Evolutionary conservation across 53 echinoderm and acorn worm species (phyloP).

Genomic region (Echinarachnius parma): DNA sequence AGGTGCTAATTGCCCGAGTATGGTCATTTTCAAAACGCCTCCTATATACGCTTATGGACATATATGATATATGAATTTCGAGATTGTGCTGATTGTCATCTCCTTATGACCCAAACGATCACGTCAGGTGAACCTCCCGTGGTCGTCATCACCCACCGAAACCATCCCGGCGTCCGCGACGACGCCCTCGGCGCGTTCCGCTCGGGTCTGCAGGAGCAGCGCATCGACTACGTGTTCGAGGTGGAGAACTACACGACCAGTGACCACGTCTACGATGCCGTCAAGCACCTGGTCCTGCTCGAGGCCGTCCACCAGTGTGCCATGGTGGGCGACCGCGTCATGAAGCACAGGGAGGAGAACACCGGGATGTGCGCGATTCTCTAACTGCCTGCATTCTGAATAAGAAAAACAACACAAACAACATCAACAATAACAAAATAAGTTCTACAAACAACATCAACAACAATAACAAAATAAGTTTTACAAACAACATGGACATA

Average conservation of each 20-base stretch:
- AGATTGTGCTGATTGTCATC: background rate
- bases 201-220: constrained; percentile 1
- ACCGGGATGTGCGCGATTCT: background rate
- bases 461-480: too few relatives aligned
- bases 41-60: too few relatives aligned
- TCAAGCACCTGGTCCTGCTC: constrained; percentile 17
- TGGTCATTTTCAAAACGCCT: background rate
- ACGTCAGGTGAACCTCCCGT: constrained; percentile 13
- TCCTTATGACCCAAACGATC: background rate
- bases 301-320: constrained; percentile 7
- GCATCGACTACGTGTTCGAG: constrained; percentile 28
- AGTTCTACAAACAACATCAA: too few relatives aligned
- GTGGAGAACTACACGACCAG: constrained; percentile 25
- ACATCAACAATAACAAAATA: too few relatives aligned
- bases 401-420: too few relatives aligned
- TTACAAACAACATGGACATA: too few relatives aligned
- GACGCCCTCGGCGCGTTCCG: background rate
- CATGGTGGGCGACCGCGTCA: constrained; percentile 14
- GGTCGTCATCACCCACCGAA: constrained; percentile 17
- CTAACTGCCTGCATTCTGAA: too few relatives aligned
- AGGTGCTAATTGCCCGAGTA: too few relatives aligned
- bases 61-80: background rate
- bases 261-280: background rate
- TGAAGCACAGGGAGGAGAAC: constrained; percentile 9
- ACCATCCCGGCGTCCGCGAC: background rate